Base-by-base conservation (phyloP, 2,113 vertebrate species). In the Castor canadensis region DNA sequence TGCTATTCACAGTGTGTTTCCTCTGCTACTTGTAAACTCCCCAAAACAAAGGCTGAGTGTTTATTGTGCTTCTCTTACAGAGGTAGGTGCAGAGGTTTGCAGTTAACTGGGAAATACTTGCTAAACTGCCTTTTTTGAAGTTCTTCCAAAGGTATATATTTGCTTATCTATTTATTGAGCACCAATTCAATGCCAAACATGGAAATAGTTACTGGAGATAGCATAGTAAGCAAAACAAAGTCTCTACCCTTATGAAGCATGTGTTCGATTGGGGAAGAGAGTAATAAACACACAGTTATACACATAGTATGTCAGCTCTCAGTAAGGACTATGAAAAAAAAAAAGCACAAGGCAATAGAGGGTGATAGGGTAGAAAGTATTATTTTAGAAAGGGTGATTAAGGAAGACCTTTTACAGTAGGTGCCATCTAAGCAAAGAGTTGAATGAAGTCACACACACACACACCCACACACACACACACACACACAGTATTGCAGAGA, bases 91-190 rank as follows among this genome's bases (percentile, higher is more conserved):
- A 67, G 45, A 49, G 54, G 12, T 85, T 72, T 93, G 47, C 8
- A 77, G 32, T 84, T 47, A 87, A 92, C 16, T 85, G 54, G 43
- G 45, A 67, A 92, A 69, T 62, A 73, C 32, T 35, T 96, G 85
- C 66, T 87, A 54, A 93, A 40, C 11, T 84, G 60, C 24, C 17
- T 83, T 38, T 93, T 77, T 71, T 22, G 52, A 91, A 91, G 43
- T 1, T 5, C 19, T 91, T 62, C 19, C 35, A 3, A 32, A 85
- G 15, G 62, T 49, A 87, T 40, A 26, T 49, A 35, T 80, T 75
- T 88, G 45, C 26, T 83, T 6, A 72, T 73, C 52, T 77, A 87
- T 32, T 80, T 80, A 88, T 32, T 87, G 82, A 84, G 24, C 1
- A 82, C n/a, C 60, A 73, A 32, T 11, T 62, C 5, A 7, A 43